Evolutionary conservation across 2,797 vertebrate genomes (phyloP).

Genomic region (Alauda arvensis): DNA sequence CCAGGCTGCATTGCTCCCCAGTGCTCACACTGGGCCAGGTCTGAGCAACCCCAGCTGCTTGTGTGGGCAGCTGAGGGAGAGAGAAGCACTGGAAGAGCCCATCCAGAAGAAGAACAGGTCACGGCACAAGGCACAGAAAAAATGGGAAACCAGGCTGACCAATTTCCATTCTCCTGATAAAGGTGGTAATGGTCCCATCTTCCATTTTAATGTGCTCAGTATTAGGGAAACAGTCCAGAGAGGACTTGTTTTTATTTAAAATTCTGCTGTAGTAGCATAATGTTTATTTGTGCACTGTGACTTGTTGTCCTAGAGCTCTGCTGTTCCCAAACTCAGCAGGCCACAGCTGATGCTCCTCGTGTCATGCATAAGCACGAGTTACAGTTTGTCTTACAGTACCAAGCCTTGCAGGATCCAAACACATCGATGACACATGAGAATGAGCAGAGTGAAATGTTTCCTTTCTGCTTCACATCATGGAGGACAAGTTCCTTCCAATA

Average conservation of each 20-base stretch:
- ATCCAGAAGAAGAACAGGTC: neutral
- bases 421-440: neutral
- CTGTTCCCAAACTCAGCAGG: neutral
- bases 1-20: neutral
- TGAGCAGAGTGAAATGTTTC: neutral
- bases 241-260: constrained; percentile 24
- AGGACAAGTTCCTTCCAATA: neutral
- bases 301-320: constrained; percentile 19
- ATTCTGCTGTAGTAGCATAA: constrained; percentile 6
- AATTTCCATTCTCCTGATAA: neutral
- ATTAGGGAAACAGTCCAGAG: neutral
- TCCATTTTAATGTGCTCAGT: neutral
- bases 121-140: neutral
- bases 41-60: neutral
- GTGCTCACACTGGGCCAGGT: neutral
- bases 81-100: neutral
- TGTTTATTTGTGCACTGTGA: constrained; percentile 4
- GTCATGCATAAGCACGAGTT: neutral
- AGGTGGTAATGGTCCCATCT: neutral
- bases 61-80: neutral
- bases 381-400: neutral
- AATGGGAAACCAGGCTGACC: neutral
- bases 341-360: constrained; percentile 4
- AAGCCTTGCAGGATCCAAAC: neutral
- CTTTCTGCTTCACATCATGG: neutral